Conservation (phyloP, 2,113 vertebrate genomes). For the Penelope pileata region DNA sequence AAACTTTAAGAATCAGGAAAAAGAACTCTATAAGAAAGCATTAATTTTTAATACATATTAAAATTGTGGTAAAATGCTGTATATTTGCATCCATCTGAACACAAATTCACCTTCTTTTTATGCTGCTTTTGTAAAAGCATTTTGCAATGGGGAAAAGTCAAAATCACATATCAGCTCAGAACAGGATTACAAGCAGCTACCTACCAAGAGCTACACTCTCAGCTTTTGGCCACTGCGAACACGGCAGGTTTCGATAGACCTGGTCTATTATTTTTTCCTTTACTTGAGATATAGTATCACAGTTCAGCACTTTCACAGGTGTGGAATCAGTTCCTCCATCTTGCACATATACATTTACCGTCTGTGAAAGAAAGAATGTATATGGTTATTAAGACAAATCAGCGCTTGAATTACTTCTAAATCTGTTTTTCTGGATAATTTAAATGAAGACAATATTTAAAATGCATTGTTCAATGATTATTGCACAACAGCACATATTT, state of each 20-base stretch:
- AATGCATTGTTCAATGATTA: not conserved
- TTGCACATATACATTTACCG: conserved; percentile 91
- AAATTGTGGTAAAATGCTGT: not conserved
- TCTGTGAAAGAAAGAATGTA: conserved; percentile 73
- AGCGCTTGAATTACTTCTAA: not conserved
- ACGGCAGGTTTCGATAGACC: conserved; percentile 90
- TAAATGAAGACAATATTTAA: not conserved
- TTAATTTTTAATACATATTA: conserved; percentile 2
- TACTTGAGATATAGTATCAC: conserved; percentile 95
- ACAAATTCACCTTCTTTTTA: not conserved
- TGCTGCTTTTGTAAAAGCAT: not conserved
- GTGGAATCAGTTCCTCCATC: conserved; percentile 88
- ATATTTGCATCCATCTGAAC: not conserved
- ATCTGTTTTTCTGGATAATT: not conserved
- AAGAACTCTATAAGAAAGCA: not conserved
- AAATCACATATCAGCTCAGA: not conserved
- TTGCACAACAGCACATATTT: not conserved
- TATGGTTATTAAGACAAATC: not conserved
- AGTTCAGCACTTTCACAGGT: conserved; percentile 95
- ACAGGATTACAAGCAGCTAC: conserved; percentile 27
- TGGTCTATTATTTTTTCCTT: conserved; percentile 99
- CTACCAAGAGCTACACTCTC: conserved; percentile 92
- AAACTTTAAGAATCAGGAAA: conserved; percentile 15
- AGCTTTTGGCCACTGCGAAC: conserved; percentile 90
- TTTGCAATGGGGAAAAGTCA: not conserved